phyloP scores from a whole-genome alignment of 1,140 invertebrate genomes.

The Adoxophyes honmai region DNA sequence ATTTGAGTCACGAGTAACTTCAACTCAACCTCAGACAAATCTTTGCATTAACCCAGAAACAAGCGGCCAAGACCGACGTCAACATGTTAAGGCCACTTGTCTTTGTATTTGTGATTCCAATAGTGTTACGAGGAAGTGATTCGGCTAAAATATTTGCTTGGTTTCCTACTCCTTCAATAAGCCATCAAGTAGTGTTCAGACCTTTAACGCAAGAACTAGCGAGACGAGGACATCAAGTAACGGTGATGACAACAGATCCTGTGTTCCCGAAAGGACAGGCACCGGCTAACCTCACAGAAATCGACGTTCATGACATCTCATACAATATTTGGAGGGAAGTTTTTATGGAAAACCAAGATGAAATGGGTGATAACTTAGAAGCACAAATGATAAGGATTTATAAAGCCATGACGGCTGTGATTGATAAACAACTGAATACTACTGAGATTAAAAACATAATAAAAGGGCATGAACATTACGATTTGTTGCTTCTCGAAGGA shows the following conservation, averaged over 20 bases:
- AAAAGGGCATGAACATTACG: conserved; percentile 40
- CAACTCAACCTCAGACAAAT: no score
- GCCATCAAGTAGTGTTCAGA: no score
- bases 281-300: conserved; percentile 41
- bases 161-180: no score
- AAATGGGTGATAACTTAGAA: conserved; percentile 15
- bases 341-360: conserved; percentile 15
- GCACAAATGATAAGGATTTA: conserved; percentile 17
- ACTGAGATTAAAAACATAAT: conserved; percentile 41
- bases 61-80: no score
- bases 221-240: conserved; percentile 42
- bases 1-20: no score
- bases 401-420: conserved; percentile 13
- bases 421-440: conserved; percentile 36
- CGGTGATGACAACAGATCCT: conserved; percentile 49
- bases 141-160: no score
- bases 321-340: conserved; percentile 29
- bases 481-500: conserved; percentile 53
- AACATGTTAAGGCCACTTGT: no score
- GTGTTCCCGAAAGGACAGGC: conserved; percentile 21
- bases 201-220: conserved; percentile 43
- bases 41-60: no score
- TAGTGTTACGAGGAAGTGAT: not conserved
- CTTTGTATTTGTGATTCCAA: no score
- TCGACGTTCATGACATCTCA: conserved; percentile 41